Conservation (phyloP, 2,888 invertebrate species). For the Epiblema foenella region DNA sequence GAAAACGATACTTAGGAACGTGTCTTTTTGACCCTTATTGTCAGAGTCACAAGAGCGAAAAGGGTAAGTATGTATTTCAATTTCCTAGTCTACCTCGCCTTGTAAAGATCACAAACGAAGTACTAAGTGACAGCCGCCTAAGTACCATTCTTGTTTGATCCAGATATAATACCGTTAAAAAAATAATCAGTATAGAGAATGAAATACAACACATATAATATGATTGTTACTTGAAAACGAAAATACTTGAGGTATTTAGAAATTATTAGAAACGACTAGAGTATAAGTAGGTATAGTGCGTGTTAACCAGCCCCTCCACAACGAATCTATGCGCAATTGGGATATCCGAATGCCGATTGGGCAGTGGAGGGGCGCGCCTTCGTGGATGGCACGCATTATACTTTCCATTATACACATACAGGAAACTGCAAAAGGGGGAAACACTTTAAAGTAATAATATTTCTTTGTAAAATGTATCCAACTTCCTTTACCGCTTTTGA, state of each 20-base stretch:
- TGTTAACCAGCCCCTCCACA: too few relatives aligned
- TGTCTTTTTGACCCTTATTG: too few relatives aligned
- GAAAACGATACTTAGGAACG: too few relatives aligned
- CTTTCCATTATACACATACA: not conserved
- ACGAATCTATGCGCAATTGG: too few relatives aligned
- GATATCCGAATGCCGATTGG: too few relatives aligned
- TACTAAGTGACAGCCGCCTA: constrained; percentile 21
- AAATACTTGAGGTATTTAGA: not conserved
- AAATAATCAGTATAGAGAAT: constrained; percentile 18
- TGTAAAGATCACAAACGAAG: constrained; percentile 48
- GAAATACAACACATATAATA: constrained; percentile 4
- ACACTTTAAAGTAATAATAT: constrained; percentile 1
- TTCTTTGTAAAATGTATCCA: not conserved
- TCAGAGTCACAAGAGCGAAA: too few relatives aligned
- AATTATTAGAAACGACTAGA: not conserved
- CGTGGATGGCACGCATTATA: too few relatives aligned
- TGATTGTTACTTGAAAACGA: not conserved
- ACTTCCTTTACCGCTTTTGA: not conserved
- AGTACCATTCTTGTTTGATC: not conserved
- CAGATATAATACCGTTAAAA: constrained; percentile 9
- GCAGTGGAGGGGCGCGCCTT: too few relatives aligned
- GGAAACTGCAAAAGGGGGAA: not conserved
- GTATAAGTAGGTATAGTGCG: too few relatives aligned
- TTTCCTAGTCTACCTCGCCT: not conserved
- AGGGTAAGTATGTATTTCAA: too few relatives aligned